Percentiles rank a stretch among this genome's conserved stretches.
These are phyloP conservation scores for Pecten maximus DNA, from an alignment of 2,888 invertebrate species.

Conservation along the genomic window DNA sequence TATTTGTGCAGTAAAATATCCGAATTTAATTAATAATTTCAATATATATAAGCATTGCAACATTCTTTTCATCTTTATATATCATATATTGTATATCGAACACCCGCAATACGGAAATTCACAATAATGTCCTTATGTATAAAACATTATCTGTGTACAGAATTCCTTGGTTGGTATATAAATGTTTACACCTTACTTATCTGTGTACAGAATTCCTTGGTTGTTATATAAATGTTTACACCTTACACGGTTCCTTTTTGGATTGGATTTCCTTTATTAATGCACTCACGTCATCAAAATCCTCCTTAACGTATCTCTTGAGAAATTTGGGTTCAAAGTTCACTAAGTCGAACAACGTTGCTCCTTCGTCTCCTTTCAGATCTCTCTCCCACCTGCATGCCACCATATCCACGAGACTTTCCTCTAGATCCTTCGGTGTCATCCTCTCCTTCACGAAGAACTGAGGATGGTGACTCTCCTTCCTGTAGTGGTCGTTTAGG, in stretches of 20 bases:
- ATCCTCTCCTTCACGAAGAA: conserved; percentile 42
- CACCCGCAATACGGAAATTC: no score
- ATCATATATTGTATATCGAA: no score
- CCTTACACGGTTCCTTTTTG: not conserved
- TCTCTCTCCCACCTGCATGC: conserved; percentile 53
- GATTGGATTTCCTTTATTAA: not conserved
- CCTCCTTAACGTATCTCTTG: not conserved
- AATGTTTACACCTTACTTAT: no score
- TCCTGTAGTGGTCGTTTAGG: conserved; percentile 48
- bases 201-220: no score
- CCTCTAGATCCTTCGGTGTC: conserved; percentile 43
- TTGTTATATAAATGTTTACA: no score
- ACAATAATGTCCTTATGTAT: no score
- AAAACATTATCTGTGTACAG: no score
- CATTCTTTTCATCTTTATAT: no score
- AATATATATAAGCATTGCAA: no score
- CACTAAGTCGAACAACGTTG: conserved; percentile 39
- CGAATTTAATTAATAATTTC: no score
- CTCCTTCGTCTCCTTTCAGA: conserved; percentile 43
- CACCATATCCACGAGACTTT: conserved; percentile 54
- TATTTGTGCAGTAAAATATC: no score
- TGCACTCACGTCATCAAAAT: not conserved
- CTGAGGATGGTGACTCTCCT: conserved; percentile 53
- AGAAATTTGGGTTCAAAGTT: conserved; percentile 44
- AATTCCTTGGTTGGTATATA: no score